Percentiles rank a stretch among this genome's conserved stretches.
Evolutionary conservation across 2,888 invertebrate species (phyloP).

Genomic region (Tachina grossa): DNA sequence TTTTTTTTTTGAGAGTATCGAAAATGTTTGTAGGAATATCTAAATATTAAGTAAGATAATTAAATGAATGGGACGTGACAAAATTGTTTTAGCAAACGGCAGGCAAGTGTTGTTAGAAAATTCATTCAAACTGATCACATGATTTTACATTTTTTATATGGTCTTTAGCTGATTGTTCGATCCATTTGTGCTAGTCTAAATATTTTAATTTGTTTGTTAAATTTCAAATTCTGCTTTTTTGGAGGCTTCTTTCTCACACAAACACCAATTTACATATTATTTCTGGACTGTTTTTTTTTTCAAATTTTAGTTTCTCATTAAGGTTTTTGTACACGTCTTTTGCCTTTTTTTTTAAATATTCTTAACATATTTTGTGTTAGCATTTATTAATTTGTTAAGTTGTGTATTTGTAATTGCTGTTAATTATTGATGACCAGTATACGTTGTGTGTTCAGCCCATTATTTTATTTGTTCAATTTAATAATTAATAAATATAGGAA

Average conservation of each 20-base stretch:
- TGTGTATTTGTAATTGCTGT: constrained; percentile 27
- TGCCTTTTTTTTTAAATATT: not conserved
- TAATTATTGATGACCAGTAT: constrained; percentile 18
- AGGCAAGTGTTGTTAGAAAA: not conserved
- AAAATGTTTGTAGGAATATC: not conserved
- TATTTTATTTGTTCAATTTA: not conserved
- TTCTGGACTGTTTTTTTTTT: constrained; percentile 7
- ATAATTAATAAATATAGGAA: constrained; percentile 26
- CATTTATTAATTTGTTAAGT: not conserved
- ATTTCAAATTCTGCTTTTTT: constrained; percentile 12
- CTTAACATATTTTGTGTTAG: not conserved
- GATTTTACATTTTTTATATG: not conserved
- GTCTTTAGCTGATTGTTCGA: constrained; percentile 6
- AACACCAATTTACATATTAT: constrained; percentile 10
- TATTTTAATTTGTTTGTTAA: constrained; percentile 6
- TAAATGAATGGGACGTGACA: constrained; percentile 8
- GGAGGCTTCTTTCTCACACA: constrained; percentile 6
- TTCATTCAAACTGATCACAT: not conserved
- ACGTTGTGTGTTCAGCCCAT: not conserved
- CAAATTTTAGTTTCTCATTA: not conserved
- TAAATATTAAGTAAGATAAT: not conserved
- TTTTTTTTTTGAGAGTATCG: not conserved
- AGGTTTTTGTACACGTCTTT: constrained; percentile 8
- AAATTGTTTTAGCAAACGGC: not conserved
- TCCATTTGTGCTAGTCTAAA: constrained; percentile 29